phyloP scores from a whole-genome alignment of 2,888 invertebrate genomes.

The Ichneumon xanthorius region DNA sequence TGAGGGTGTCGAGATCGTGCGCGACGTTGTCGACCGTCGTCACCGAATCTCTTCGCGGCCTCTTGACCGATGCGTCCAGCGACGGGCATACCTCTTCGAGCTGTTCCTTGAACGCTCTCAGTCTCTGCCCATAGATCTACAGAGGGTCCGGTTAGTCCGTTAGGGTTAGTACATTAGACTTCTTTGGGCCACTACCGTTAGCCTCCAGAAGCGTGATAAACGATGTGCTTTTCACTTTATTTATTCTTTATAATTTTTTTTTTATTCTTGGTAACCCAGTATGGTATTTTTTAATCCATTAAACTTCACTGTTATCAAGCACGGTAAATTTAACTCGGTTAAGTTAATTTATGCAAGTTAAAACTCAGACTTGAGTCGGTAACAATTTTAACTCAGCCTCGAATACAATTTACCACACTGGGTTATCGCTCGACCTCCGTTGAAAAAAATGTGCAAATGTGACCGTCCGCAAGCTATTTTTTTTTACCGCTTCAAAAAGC shows the following conservation, averaged over 20 bases:
- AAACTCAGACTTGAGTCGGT: neutral
- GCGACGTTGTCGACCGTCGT: conserved; percentile 91
- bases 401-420: conserved; percentile 71
- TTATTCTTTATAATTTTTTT: conserved; percentile 31
- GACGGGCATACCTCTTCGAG: conserved; percentile 94
- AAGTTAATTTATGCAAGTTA: neutral
- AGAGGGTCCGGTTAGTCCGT: conserved; percentile 87
- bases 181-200: conserved; percentile 76
- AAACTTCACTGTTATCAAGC: neutral
- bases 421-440: conserved; percentile 56
- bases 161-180: conserved; percentile 85
- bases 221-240: conserved; percentile 53
- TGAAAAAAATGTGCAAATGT: conserved; percentile 9
- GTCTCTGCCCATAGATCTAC: conserved; percentile 94
- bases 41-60: conserved; percentile 80
- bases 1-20: conserved; percentile 92
- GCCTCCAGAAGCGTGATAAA: conserved; percentile 74
- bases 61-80: conserved; percentile 87
- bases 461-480: conserved; percentile 66
- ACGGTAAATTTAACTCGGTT: neutral
- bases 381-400: neutral
- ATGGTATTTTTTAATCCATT: conserved; percentile 71
- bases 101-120: conserved; percentile 94
- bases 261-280: conserved; percentile 73
- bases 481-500: conserved; percentile 66